Evolutionary conservation across 2,113 vertebrate species (phyloP).

Genomic region (Lipophrys pholis): DNA sequence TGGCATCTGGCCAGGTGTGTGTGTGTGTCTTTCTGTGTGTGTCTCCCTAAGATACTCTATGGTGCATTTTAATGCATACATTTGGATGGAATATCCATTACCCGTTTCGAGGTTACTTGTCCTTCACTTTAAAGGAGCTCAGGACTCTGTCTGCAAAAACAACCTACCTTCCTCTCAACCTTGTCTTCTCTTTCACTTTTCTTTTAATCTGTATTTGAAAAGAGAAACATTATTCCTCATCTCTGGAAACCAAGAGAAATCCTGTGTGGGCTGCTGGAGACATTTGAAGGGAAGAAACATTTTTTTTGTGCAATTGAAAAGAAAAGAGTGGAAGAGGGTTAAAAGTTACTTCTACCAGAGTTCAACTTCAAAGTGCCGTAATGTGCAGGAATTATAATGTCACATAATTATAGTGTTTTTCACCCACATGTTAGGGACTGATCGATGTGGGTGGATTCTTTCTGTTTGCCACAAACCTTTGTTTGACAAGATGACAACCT

Average conservation of each 20-base stretch:
- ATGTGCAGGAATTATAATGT: not conserved
- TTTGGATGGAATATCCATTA: constrained; percentile 59
- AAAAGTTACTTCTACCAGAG: not conserved
- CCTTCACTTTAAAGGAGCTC: constrained; percentile 42
- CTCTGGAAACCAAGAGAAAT: not conserved
- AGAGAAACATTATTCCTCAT: not conserved
- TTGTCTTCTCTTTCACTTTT: not conserved
- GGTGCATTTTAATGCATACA: constrained; percentile 33
- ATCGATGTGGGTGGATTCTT: constrained; percentile 13
- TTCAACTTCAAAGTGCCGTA: not conserved
- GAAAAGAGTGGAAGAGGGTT: not conserved
- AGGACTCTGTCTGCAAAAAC: constrained; percentile 26
- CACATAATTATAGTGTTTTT: constrained; percentile 2
- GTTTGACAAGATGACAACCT: constrained; percentile 25
- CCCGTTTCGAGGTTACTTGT: constrained; percentile 41
- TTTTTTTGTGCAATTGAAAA: not conserved
- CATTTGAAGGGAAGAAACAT: not conserved
- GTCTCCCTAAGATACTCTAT: constrained; percentile 19
- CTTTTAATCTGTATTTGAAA: not conserved
- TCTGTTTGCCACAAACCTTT: constrained; percentile 15
- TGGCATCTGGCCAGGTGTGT: constrained; percentile 40
- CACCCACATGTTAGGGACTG: not conserved
- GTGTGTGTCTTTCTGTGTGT: constrained; percentile 1
- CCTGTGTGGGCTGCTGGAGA: not conserved
- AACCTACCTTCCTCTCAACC: constrained; percentile 5